Evolutionary conservation across 2,113 vertebrate genomes (phyloP), one percentile per base, ranked within the genome.

Genomic region (Bos javanicus): DNA sequence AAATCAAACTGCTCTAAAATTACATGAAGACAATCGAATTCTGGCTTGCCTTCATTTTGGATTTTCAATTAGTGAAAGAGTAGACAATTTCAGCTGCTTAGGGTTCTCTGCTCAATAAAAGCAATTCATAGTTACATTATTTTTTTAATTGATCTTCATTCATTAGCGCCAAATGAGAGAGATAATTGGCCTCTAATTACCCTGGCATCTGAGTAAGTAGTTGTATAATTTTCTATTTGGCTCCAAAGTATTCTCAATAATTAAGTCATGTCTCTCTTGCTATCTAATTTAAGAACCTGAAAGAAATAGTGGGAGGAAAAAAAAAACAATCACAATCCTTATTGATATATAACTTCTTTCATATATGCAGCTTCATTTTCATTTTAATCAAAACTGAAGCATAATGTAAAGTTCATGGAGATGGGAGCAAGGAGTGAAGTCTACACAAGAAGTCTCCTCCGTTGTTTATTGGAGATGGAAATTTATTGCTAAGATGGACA

Each of bases 181-280:
- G 90, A 88, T 97, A 97, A 98, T 97, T 97, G 96, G 93, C 64
- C 97, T 96, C 97, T 97, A 97, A 97, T 98, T 98, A 97, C 96
- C 46, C 96, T 94, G 97, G 97, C 90, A 97, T 94, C 80, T 89
- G 93, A 97, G 91, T 83, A 92, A 97, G 92, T 96, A 95, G 71
- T 88, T 57, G 87, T 74, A 50, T 97, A 97, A 91, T 97, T 95
- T 94, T 97, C 97, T 71, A 26, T 80, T 96, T 96, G 97, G 94
- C 87, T 98, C 98, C 93, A 86, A 93, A 92, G 87, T 33, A 83
- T 60, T 96, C 91, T 95, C 50, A 62, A 97, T 90, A 97, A 98
- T 97, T 94, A 97, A 97, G 94, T 96, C 95, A 80, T 64, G 95
- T 98, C 92, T 98, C 84, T 87, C 85, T 52, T 89, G 87, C 90